Evolutionary conservation across 2,888 invertebrate genomes (phyloP), one percentile per base, ranked within the genome.

Genomic region (Dicyrtoma fusca): DNA sequence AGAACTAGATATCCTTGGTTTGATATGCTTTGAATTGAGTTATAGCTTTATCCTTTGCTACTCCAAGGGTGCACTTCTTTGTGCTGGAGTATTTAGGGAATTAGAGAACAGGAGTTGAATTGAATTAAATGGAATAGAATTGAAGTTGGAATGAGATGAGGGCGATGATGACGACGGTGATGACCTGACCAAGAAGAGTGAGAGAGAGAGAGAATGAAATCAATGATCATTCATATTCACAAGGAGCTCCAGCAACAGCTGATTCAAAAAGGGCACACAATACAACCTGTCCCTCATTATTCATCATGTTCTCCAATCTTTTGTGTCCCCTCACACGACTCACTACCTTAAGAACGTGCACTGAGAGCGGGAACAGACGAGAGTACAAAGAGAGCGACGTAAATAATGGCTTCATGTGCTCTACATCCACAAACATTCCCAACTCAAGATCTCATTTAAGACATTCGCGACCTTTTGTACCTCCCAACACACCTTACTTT

Each of bases 241-340:
- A 8, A 34, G 4, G 34, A 34, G 34, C 8, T 8, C 8, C 34
- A 34, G 34, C 34, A 34, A 11, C 26, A 49, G 64, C 47, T 64
- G 64, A 64, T 25, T 51, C 51, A 65, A 65, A 53, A 49, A 47
- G 65, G 65, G 65, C 51, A 65, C 8, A 34, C 65, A 65, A 65
- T 65, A 65, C 65, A 65, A 65, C 65, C 65, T 51, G 51, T 65
- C 65, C 65, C 65, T 65, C 65, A 65, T 65, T 65, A 65, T 65
- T 65, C 65, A 65, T 65, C 26, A 65, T 49, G 47, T 26, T 65
- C 34, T 8, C 34, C 3, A 34, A 3, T 34, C 34, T 8, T 34
- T 34, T 34, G 34, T 34, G 34, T 34, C 34, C 34, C 34, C 34
- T 34, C 34, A 34, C 34, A 34, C 34, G 34, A 34, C 34, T 34